Conservation (phyloP, 2,888 invertebrate genomes). For the Sphecodes monilicornis region DNA sequence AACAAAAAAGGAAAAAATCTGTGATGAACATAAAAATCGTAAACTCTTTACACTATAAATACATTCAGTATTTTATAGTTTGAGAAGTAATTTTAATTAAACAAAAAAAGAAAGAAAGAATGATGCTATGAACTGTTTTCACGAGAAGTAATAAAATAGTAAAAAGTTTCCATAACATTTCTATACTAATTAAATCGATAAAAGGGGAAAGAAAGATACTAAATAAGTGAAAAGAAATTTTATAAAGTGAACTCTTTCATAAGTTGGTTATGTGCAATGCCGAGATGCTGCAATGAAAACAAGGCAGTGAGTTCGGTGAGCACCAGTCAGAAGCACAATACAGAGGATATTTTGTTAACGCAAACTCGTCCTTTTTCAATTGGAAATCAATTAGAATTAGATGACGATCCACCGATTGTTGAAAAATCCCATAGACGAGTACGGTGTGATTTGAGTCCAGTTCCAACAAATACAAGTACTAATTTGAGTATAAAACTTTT, state of each 20-base stretch:
- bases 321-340: conserved; percentile 77
- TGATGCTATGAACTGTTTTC: conserved; percentile 37
- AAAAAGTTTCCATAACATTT: conserved; percentile 48
- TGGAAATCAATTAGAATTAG: conserved; percentile 78
- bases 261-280: conserved; percentile 82
- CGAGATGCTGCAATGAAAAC: conserved; percentile 84
- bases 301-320: conserved; percentile 83
- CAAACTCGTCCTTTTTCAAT: conserved; percentile 77
- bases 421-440: conserved; percentile 82
- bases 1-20: conserved; percentile 50
- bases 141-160: conserved; percentile 30
- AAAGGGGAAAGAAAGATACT: conserved; percentile 27
- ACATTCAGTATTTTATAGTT: conserved; percentile 58
- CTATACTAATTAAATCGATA: conserved; percentile 32
- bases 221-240: conserved; percentile 54
- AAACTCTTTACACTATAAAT: conserved; percentile 56
- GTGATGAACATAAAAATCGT: conserved; percentile 51
- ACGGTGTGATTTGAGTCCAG: conserved; percentile 83
- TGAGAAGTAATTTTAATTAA: conserved; percentile 46
- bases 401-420: conserved; percentile 78
- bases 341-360: conserved; percentile 78
- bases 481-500: conserved; percentile 80
- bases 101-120: conserved; percentile 7
- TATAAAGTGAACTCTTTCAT: conserved; percentile 62
- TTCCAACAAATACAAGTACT: conserved; percentile 80